Base-by-base conservation (phyloP, 2,888 invertebrate species). In the Tenthredo amoena region DNA sequence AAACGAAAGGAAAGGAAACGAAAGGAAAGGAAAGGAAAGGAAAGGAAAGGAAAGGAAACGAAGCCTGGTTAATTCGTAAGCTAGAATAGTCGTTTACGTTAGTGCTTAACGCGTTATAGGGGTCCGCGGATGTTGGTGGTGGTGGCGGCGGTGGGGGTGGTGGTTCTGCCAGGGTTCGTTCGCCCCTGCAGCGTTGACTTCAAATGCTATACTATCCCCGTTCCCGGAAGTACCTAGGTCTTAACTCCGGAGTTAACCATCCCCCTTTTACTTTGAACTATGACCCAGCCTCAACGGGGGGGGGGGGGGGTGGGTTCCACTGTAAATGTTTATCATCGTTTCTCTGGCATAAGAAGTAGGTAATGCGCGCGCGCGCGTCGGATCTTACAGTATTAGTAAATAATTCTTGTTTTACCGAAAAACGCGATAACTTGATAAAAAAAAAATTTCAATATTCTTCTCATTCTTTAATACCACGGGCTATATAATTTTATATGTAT, bases 211-310 rank as follows among this genome's bases (percentile, higher is more conserved):
- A 90, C 90, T 68, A 26, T 34, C 68, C 26, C 89, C 90, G 89
- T 90, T 89, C 90, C 89, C 90, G 91, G 90, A 90, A 91, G 91
- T 92, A 91, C 91, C 89, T 88, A 88, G 83, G 92, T 91, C 92
- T 92, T 92, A 92, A 55, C 55, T 55, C 55, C n/a, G 55, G 55
- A 55, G n/a, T 6, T 10, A 55, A n/a, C 89, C 88, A 15, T 31
- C n/a, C 26, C 71, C 71, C 40, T n/a, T n/a, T n/a, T 5, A 9
- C 43, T 1, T 47, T 74, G 74, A 21, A 74, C 74, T 74, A 43
- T 21, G 74, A 21, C 10, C 21, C 9, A 15, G 9, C 40, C 40
- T 15, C 47, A 26, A 26, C 26, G 15, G 47, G 47, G n/a, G n/a
- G n/a, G n/a, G n/a, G n/a, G n/a, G n/a, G n/a, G n/a, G n/a, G n/a